These are phyloP conservation scores for Acrocera orbiculus DNA, from an alignment of 2,888 invertebrate genomes.

Conservation along the genomic window DNA sequence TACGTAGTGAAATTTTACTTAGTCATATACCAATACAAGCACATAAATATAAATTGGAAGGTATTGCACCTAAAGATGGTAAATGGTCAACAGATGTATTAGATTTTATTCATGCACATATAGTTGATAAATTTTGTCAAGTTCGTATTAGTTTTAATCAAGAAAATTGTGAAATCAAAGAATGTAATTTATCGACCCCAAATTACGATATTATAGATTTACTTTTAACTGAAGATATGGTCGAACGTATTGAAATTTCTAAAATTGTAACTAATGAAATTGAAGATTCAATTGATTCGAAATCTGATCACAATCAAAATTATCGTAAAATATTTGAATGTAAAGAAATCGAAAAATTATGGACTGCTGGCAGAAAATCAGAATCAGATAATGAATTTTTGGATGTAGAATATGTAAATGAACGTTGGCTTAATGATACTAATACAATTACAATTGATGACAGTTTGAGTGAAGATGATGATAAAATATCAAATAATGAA, in stretches of 20 bases:
- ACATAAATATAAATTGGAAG: conserved; percentile 39
- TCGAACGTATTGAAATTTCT: not conserved
- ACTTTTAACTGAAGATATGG: conserved; percentile 16
- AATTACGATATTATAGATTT: conserved; percentile 17
- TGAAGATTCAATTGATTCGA: not conserved
- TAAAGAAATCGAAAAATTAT: conserved; percentile 17
- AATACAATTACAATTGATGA: no score
- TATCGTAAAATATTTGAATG: no score
- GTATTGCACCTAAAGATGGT: conserved; percentile 29
- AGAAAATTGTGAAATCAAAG: conserved; percentile 11
- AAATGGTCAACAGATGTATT: conserved; percentile 37
- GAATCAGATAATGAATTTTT: no score
- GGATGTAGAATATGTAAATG: no score
- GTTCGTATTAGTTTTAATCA: conserved; percentile 30
- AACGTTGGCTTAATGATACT: no score
- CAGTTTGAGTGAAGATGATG: no score
- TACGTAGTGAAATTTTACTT: conserved; percentile 45
- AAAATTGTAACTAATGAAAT: not conserved
- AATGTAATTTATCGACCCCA: conserved; percentile 19
- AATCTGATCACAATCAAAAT: conserved; percentile 1
- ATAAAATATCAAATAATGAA: no score
- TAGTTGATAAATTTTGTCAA: conserved; percentile 40
- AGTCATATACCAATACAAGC: conserved; percentile 49
- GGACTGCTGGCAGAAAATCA: conserved; percentile 15
- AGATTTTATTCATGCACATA: conserved; percentile 40